A percentile compares a stretch with the other conserved stretches of the same genome.
Evolutionary conservation across 1,140 invertebrate genomes (phyloP).

Genomic region (Eulimnadia texana): DNA sequence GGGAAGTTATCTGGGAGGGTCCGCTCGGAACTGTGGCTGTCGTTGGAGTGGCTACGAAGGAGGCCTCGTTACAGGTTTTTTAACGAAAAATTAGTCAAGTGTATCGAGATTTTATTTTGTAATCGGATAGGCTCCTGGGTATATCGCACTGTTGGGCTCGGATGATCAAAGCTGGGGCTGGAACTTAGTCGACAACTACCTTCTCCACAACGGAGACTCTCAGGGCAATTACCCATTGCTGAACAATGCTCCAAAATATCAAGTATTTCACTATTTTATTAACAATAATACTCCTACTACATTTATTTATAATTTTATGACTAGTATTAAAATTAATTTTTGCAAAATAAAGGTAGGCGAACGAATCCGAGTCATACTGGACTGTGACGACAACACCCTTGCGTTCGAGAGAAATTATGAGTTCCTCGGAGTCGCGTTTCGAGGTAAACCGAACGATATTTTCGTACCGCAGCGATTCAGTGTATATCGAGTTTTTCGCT

Average conservation of each 20-base stretch:
- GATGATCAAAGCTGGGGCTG: slow-evolving; percentile 98
- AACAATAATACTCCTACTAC: neutral
- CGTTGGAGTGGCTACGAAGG: slow-evolving; percentile 87
- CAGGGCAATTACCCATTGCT: slow-evolving; percentile 88
- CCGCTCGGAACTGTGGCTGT: slow-evolving; percentile 90
- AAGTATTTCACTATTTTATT: slow-evolving; percentile 41
- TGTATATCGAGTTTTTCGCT: no score
- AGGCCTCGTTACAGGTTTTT: slow-evolving; percentile 55
- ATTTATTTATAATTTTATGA: neutral
- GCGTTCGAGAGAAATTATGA: slow-evolving; percentile 98
- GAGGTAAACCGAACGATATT: slow-evolving; percentile 42
- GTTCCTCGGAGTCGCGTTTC: slow-evolving; percentile 94
- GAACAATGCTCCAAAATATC: slow-evolving; percentile 96
- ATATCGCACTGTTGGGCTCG: slow-evolving; percentile 82
- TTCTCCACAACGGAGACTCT: slow-evolving; percentile 90
- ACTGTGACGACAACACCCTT: slow-evolving; percentile 92
- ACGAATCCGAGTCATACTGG: slow-evolving; percentile 87
- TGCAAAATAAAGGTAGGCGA: slow-evolving; percentile 68
- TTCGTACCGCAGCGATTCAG: neutral
- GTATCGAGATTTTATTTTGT: no score
- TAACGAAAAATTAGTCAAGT: neutral
- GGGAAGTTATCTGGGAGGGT: slow-evolving; percentile 98
- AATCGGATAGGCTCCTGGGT: slow-evolving; percentile 85
- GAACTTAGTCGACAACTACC: slow-evolving; percentile 96
- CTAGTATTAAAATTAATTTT: neutral